Conservation (phyloP, 2,797 vertebrate genomes). For the Bradypodion ventrale region DNA sequence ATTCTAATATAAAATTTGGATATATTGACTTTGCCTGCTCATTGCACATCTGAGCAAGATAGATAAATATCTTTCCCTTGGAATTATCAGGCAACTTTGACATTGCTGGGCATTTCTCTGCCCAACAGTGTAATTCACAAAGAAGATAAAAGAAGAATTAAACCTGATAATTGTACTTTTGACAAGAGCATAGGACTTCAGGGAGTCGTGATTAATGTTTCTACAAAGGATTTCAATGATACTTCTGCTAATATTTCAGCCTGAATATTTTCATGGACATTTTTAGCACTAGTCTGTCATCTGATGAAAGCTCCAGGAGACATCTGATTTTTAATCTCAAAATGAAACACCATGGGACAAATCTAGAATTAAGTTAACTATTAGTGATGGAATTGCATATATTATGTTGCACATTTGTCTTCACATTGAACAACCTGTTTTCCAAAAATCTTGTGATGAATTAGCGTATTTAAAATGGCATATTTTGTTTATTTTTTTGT, state of each 20-base stretch:
- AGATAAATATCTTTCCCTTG: slow-evolving; percentile 62
- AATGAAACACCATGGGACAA: slow-evolving; percentile 27
- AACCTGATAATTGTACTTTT: slow-evolving; percentile 59
- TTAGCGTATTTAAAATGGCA: not conserved
- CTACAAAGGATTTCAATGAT: slow-evolving; percentile 47
- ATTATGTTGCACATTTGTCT: not conserved
- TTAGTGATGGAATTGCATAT: not conserved
- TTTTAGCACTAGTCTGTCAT: slow-evolving; percentile 30
- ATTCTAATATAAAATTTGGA: slow-evolving; percentile 57
- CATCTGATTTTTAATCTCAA: slow-evolving; percentile 45
- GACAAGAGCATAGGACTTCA: slow-evolving; percentile 61
- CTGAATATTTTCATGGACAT: slow-evolving; percentile 47
- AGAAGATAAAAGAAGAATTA: slow-evolving; percentile 62
- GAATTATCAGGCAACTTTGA: slow-evolving; percentile 60
- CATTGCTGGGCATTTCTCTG: slow-evolving; percentile 61
- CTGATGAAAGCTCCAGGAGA: slow-evolving; percentile 30
- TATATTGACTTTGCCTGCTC: slow-evolving; percentile 65
- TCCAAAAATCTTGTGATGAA: not conserved
- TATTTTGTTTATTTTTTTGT: not conserved
- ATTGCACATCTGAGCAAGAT: slow-evolving; percentile 54
- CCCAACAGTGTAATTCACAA: slow-evolving; percentile 53
- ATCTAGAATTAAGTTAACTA: not conserved
- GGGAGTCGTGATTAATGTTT: slow-evolving; percentile 59
- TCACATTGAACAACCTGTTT: slow-evolving; percentile 13
- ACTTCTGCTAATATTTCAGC: slow-evolving; percentile 47